These are phyloP conservation scores for Hemistola chrysoprasaria DNA, from an alignment of 2,888 invertebrate species.

Conservation along the genomic window DNA sequence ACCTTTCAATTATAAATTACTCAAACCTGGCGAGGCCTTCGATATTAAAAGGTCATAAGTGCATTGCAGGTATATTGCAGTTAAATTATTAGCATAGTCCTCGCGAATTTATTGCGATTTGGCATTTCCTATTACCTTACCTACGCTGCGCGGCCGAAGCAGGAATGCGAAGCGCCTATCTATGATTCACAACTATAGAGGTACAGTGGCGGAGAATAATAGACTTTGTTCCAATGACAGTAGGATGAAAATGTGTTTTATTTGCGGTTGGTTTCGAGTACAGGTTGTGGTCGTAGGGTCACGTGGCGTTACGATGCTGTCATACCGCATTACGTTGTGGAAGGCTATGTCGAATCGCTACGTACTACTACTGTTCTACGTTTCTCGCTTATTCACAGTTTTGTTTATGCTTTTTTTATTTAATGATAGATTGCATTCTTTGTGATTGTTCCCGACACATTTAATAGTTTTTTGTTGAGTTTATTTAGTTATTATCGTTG, in stretches of 20 bases:
- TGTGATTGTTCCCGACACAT: neutral
- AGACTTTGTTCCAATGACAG: slow-evolving; percentile 14
- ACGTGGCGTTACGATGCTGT: slow-evolving; percentile 60
- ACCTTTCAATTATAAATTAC: slow-evolving; percentile 8
- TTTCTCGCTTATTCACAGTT: slow-evolving; percentile 19
- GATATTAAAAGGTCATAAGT: slow-evolving; percentile 31
- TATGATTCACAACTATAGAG: slow-evolving; percentile 57
- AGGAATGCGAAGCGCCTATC: slow-evolving; percentile 58
- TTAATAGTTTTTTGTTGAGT: slow-evolving; percentile 12
- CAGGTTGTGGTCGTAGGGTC: slow-evolving; percentile 51
- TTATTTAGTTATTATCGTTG: slow-evolving; percentile 5
- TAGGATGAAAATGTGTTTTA: slow-evolving; percentile 19
- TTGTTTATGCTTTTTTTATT: slow-evolving; percentile 20
- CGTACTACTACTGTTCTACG: slow-evolving; percentile 21
- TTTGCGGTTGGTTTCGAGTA: slow-evolving; percentile 28
- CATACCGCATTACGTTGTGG: slow-evolving; percentile 50
- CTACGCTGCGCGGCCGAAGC: slow-evolving; percentile 62
- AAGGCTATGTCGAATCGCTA: slow-evolving; percentile 19
- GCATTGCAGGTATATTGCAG: slow-evolving; percentile 39
- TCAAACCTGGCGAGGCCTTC: slow-evolving; percentile 18
- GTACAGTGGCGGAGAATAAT: slow-evolving; percentile 22
- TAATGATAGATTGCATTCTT: slow-evolving; percentile 13
- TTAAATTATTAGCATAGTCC: slow-evolving; percentile 48
- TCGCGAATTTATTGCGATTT: slow-evolving; percentile 60
- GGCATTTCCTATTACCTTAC: slow-evolving; percentile 75